Conservation (phyloP, 2,797 vertebrate genomes). For the Enteromius afrohamiltoni region DNA sequence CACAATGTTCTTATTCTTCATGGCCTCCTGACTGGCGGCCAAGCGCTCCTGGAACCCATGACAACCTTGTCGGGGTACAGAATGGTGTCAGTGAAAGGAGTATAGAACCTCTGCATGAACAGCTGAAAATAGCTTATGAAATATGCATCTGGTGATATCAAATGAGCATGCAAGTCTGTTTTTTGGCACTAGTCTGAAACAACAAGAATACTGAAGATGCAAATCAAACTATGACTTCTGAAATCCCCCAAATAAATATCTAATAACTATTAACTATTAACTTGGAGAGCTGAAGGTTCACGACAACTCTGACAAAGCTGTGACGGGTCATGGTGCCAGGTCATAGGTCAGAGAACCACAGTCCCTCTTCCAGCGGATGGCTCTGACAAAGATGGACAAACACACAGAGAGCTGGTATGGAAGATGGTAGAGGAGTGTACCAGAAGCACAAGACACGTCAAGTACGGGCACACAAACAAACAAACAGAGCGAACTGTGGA, state of each 20-base stretch:
- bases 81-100: conserved; percentile 2
- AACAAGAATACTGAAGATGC: not conserved
- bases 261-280: conserved; percentile 23
- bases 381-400: conserved; percentile 52
- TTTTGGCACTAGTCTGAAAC: not conserved
- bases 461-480: conserved; percentile 62
- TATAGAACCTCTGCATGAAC: not conserved
- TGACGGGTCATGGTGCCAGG: conserved; percentile 39
- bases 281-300: conserved; percentile 40
- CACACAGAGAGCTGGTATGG: conserved; percentile 65
- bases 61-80: conserved; percentile 79
- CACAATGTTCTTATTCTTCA: conserved; percentile 96
- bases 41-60: conserved; percentile 94
- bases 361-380: conserved; percentile 45
- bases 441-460: conserved; percentile 65
- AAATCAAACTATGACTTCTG: not conserved
- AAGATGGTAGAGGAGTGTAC: conserved; percentile 64
- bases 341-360: conserved; percentile 44
- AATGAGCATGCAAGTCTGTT: conserved; percentile 41
- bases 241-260: conserved; percentile 6
- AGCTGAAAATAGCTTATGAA: conserved; percentile 29
- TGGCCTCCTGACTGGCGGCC: conserved; percentile 89
- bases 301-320: conserved; percentile 40
- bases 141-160: conserved; percentile 35
- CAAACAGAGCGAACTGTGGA: conserved; percentile 66